Conservation (phyloP, 1,140 invertebrate species). For the Chironomus tepperi region DNA sequence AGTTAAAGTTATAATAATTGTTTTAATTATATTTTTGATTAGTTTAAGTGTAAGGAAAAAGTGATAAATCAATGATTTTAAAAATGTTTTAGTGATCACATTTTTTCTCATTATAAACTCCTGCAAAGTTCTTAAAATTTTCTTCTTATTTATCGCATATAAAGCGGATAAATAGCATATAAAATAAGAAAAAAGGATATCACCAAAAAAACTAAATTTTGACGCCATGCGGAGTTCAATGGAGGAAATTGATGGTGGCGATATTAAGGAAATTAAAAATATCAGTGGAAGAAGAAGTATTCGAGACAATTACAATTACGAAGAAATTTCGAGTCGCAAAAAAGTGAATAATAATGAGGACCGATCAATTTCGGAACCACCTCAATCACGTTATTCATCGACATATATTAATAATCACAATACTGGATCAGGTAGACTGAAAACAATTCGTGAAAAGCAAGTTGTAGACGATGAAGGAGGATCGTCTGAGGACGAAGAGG, state of each 20-base stretch:
- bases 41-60: not conserved
- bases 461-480: not conserved
- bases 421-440: not conserved
- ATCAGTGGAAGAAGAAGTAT: not conserved
- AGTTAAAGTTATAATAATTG: not conserved
- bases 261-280: not conserved
- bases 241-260: not conserved
- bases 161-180: too few relatives aligned
- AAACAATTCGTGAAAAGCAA: not conserved
- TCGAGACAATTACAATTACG: constrained; percentile 10
- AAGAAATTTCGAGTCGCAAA: not conserved
- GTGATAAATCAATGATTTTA: not conserved
- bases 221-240: not conserved
- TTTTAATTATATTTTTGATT: not conserved
- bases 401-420: not conserved
- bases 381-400: not conserved
- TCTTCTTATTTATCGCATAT: constrained; percentile 1
- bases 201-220: not conserved
- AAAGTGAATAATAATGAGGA: constrained; percentile 8
- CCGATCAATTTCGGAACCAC: constrained; percentile 4
- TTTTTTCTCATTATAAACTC: constrained; percentile 21
- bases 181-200: not conserved
- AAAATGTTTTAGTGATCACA: constrained; percentile 16
- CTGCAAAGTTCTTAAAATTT: constrained; percentile 1
- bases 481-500: not conserved